phyloP scores from a whole-genome alignment of 2,797 vertebrate genomes.

The Holocentrus rufus region DNA sequence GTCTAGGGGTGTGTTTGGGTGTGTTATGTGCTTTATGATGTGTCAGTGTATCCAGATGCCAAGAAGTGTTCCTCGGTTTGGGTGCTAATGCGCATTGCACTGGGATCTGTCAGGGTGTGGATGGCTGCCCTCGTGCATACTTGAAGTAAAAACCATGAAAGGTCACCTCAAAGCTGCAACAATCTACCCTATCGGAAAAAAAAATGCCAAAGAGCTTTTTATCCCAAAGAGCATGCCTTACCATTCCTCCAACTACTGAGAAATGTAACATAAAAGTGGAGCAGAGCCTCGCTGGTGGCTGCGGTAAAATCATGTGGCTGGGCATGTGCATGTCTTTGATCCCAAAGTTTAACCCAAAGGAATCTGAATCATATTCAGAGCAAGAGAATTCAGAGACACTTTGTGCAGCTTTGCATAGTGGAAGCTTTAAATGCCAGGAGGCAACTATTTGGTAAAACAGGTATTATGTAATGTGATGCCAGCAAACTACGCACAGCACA shows the following conservation, averaged over 20 bases:
- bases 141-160: not conserved
- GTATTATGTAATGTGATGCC: too few relatives aligned
- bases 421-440: too few relatives aligned
- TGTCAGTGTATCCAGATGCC: constrained; percentile 55
- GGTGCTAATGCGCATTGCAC: constrained; percentile 16
- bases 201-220: constrained; percentile 5
- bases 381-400: too few relatives aligned
- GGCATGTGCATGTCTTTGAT: too few relatives aligned
- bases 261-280: not conserved
- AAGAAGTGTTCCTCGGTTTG: constrained; percentile 50
- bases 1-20: constrained; percentile 65
- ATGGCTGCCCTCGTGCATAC: not conserved
- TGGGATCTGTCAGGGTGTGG: constrained; percentile 48
- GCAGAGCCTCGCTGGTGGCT: not conserved
- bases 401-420: too few relatives aligned
- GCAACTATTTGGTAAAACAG: too few relatives aligned
- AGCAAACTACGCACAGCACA: too few relatives aligned
- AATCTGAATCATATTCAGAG: too few relatives aligned
- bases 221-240: constrained; percentile 28
- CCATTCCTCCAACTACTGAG: not conserved
- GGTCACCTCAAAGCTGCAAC: constrained; percentile 13
- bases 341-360: too few relatives aligned
- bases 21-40: constrained; percentile 66
- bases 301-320: not conserved
- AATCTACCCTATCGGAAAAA: constrained; percentile 18